Percentiles rank a stretch among this genome's conserved stretches.
Conservation (phyloP, 2,888 invertebrate genomes). For the Xestia c-nigrum region DNA sequence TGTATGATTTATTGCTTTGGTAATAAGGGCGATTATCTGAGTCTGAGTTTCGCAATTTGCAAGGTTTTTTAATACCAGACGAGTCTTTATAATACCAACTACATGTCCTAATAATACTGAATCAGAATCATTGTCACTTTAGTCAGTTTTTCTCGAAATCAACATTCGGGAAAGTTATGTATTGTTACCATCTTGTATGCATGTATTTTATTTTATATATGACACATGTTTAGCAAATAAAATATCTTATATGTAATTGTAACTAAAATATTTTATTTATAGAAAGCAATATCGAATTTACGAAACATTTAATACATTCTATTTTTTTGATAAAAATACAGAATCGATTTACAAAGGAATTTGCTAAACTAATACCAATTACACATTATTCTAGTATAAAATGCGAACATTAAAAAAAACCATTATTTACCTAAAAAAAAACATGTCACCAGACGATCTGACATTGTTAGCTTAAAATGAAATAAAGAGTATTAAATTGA, state of each 20-base stretch:
- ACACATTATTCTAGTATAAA: conserved; percentile 1
- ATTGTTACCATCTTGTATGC: too few species aligned
- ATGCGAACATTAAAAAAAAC: background rate
- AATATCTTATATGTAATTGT: too few species aligned
- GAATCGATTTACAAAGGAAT: background rate
- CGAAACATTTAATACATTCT: background rate
- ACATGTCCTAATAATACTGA: too few species aligned
- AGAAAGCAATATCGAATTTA: background rate
- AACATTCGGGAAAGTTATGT: too few species aligned
- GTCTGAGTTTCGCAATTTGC: conserved; percentile 11
- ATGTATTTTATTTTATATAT: too few species aligned
- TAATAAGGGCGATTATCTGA: conserved; percentile 43
- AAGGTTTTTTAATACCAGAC: background rate
- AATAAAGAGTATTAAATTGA: conserved; percentile 44
- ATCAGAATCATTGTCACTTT: too few species aligned
- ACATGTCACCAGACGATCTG: background rate
- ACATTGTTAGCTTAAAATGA: conserved; percentile 34
- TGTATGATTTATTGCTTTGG: conserved; percentile 47
- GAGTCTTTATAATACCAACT: too few species aligned
- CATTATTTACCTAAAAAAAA: background rate
- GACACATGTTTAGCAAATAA: too few species aligned
- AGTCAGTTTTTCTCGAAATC: background rate
- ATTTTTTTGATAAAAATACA: background rate
- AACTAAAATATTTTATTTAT: background rate
- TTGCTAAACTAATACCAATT: background rate